Evolutionary conservation across 2,797 vertebrate genomes (phyloP).

Genomic region (Mallotus villosus): DNA sequence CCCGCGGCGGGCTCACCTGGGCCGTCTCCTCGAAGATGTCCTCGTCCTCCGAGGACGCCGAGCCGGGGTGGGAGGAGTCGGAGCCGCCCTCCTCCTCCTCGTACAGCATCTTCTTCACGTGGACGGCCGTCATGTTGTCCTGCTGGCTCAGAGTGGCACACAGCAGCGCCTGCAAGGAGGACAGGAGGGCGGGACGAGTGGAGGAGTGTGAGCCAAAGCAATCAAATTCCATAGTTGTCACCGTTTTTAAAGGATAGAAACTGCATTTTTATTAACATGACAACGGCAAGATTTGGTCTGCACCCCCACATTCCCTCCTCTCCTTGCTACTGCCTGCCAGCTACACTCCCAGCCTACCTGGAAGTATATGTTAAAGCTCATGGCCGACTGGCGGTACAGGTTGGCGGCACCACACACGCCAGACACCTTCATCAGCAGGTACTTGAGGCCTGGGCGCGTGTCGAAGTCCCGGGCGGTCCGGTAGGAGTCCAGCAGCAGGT

Average conservation of each 20-base stretch:
- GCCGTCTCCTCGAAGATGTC: constrained; percentile 98
- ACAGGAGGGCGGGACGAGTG: neutral
- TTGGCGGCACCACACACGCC: constrained; percentile 93
- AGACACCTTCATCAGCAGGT: constrained; percentile 96
- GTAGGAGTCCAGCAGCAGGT: constrained; percentile 95
- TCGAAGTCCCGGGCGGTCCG: constrained; percentile 94
- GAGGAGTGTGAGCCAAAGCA: neutral
- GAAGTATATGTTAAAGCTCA: constrained; percentile 98
- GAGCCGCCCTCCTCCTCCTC: constrained; percentile 93
- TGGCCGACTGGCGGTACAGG: constrained; percentile 93
- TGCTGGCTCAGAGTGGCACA: constrained; percentile 89
- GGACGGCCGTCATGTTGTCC: constrained; percentile 87
- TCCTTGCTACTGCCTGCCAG: no score
- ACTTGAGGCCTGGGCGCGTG: constrained; percentile 92
- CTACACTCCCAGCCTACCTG: constrained; percentile 46
- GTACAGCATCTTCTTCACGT: constrained; percentile 91
- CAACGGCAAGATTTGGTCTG: no score
- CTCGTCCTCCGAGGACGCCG: constrained; percentile 94
- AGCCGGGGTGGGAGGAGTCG: constrained; percentile 92
- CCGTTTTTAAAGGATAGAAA: no score
- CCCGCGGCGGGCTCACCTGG: constrained; percentile 92
- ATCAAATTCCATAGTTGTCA: no score
- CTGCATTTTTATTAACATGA: no score
- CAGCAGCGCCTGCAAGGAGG: constrained; percentile 76
- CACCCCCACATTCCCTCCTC: no score